Base-by-base conservation (phyloP, 1,140 invertebrate species). In the Ephestia elutella region DNA sequence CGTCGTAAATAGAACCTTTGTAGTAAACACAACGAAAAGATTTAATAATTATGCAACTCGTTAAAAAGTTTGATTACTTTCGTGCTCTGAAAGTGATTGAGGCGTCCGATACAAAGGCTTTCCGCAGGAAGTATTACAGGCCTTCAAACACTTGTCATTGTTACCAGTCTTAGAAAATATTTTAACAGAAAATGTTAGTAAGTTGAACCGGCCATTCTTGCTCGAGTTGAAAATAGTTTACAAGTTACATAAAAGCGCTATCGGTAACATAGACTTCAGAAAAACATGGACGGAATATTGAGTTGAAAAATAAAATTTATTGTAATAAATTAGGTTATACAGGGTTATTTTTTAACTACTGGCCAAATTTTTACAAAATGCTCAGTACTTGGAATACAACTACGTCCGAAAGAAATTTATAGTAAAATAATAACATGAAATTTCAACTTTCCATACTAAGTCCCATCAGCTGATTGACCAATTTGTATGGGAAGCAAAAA, bases 21-120 rank as follows among this genome's bases (percentile, higher is more conserved):
- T n/a, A n/a, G n/a, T n/a, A n/a, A n/a, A n/a, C n/a, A n/a, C n/a
- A n/a, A n/a, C 21, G 48, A 49, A 57, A 57, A 57, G 56, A 57
- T 57, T 57, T 32, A 32, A 56, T 65, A 56, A 70, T 70, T 67
- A 65, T 50, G 54, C 60, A 64, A 64, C 55, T 66, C 62, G 56
- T 70, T 66, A 66, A 62, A 57, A 65, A 65, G 55, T 70, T 70
- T 66, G 62, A 66, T 70, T 65, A 63, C 62, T 67, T 66, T 59
- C 59, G 56, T 53, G 57, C 57, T 30, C 57, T 66, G 64, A 57
- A 56, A 55, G 48, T 70, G 68, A 64, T 58, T 66, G 66, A 63
- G 50, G 38, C 54, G 58, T 57, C 54, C 56, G 59, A 65, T 53
- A 61, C 63, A 57, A 65, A 54, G 61, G 53, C 54, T 60, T 60